Evolutionary conservation across 1,140 invertebrate genomes (phyloP).

Genomic region (Heliconius melpomene): DNA sequence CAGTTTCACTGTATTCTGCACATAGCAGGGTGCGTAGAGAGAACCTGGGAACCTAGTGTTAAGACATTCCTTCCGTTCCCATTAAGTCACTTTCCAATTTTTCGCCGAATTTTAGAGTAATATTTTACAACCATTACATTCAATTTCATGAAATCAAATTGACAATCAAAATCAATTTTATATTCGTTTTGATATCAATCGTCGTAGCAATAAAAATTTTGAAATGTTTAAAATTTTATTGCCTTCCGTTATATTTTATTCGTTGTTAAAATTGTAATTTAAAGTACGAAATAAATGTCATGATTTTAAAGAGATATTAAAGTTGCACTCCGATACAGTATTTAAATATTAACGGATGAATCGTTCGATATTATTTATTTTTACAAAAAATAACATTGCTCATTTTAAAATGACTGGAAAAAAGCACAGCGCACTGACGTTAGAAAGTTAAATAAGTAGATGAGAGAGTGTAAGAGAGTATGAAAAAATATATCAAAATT

Average conservation of each 20-base stretch:
- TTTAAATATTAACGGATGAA: not conserved
- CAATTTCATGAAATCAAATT: not conserved
- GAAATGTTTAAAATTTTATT: not conserved
- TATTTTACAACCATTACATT: too few species aligned
- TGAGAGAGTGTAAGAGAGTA: too few species aligned
- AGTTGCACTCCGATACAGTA: not conserved
- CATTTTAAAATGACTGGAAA: not conserved
- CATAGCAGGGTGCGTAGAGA: too few species aligned
- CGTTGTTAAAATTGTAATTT: not conserved
- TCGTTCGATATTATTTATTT: not conserved
- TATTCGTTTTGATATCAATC: not conserved
- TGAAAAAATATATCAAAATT: too few species aligned
- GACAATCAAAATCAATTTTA: not conserved
- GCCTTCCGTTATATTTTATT: not conserved
- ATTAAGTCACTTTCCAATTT: too few species aligned
- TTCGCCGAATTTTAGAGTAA: too few species aligned
- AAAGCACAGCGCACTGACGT: too few species aligned
- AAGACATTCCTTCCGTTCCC: too few species aligned
- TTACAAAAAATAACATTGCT: not conserved
- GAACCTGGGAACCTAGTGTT: too few species aligned
- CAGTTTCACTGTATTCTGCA: too few species aligned
- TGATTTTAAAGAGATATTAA: not conserved
- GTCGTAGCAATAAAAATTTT: not conserved
- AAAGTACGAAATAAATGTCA: not conserved
- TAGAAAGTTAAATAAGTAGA: too few species aligned